Evolutionary conservation across 2,797 vertebrate species (phyloP).

Genomic region (Cynodonichthys magdalenae): DNA sequence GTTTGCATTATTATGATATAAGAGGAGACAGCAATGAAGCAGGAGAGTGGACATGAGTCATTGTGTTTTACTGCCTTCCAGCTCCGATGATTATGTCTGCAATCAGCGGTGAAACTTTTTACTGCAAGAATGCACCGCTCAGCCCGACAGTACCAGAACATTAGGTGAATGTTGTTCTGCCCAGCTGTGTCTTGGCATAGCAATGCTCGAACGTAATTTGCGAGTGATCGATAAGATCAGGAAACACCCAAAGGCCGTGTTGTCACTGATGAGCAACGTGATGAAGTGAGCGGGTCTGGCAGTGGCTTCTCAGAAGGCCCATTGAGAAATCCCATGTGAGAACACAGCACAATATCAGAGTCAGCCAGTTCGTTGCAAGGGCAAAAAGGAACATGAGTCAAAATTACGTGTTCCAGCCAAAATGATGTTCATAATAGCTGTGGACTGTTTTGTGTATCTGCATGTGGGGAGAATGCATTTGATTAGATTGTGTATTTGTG

Average conservation of each 20-base stretch:
- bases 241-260: conserved; percentile 59
- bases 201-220: conserved; percentile 52
- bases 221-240: conserved; percentile 59
- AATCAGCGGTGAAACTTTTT: conserved; percentile 62
- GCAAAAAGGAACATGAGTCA: conserved; percentile 5
- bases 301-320: conserved; percentile 36
- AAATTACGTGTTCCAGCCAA: conserved; percentile 7
- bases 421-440: not conserved
- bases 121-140: conserved; percentile 39
- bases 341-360: conserved; percentile 24
- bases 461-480: not conserved
- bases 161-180: conserved; percentile 50
- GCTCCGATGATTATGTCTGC: conserved; percentile 50
- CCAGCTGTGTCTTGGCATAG: conserved; percentile 55
- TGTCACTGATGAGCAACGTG: conserved; percentile 57
- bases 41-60: conserved; percentile 11
- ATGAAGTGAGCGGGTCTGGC: conserved; percentile 68
- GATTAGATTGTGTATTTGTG: conserved; percentile 6
- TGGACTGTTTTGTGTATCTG: not conserved
- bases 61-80: conserved; percentile 29
- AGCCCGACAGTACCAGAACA: conserved; percentile 29
- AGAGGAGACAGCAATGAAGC: conserved; percentile 14
- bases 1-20: conserved; percentile 32
- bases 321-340: conserved; percentile 56
- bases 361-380: conserved; percentile 12